Evolutionary conservation across 2,888 invertebrate genomes (phyloP).

Genomic region (Ametastegia equiseti): DNA sequence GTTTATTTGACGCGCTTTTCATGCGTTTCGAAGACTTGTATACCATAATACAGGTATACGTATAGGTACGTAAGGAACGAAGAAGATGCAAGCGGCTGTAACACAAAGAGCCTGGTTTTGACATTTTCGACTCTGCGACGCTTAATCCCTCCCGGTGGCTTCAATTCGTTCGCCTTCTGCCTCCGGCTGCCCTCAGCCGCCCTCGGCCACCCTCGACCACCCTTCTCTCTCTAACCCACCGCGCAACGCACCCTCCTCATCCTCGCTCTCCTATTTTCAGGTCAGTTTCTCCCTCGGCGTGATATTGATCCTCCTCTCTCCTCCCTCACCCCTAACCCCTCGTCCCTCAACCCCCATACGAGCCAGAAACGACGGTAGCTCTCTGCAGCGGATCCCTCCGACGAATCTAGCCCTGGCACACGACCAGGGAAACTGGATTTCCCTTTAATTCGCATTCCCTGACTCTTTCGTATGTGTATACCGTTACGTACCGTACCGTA

Average conservation of each 20-base stretch:
- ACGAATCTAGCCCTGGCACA: constrained; percentile 29
- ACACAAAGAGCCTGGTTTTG: constrained; percentile 16
- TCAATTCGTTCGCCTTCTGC: constrained; percentile 50
- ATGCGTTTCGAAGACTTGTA: neutral
- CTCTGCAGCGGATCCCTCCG: constrained; percentile 36
- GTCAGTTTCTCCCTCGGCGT: constrained; percentile 68
- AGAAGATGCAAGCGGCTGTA: neutral
- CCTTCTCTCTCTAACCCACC: constrained; percentile 60
- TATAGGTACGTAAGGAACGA: too few relatives aligned
- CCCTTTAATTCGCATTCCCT: constrained; percentile 13
- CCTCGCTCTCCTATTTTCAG: constrained; percentile 63
- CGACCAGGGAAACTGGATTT: constrained; percentile 30
- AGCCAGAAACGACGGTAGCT: constrained; percentile 31
- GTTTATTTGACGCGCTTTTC: constrained; percentile 1
- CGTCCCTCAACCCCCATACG: constrained; percentile 22
- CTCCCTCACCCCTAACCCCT: constrained; percentile 11
- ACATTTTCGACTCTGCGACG: constrained; percentile 42
- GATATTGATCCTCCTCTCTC: constrained; percentile 70
- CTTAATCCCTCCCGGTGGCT: constrained; percentile 42
- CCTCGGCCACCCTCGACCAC: neutral
- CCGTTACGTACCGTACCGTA: too few relatives aligned
- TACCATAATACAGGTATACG: too few relatives aligned
- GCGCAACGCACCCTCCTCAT: constrained; percentile 60
- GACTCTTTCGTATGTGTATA: neutral
- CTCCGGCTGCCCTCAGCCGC: neutral